Evolutionary conservation across 2,888 invertebrate genomes (phyloP).

Genomic region (Hipparchia semele): DNA sequence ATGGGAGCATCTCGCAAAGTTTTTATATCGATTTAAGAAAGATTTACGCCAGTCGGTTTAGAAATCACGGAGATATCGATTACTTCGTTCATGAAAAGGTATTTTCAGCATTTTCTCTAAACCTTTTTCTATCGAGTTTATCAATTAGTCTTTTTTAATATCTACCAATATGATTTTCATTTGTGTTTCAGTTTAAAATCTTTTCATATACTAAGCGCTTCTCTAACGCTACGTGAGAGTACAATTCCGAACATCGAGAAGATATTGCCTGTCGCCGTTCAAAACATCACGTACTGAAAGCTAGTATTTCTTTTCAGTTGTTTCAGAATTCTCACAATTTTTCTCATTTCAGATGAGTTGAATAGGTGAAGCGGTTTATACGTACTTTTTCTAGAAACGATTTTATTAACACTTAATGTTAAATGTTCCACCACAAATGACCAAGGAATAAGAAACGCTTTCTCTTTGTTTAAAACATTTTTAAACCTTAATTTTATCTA

Average conservation of each 20-base stretch:
- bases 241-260: constrained; percentile 6
- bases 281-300: constrained; percentile 15
- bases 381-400: not conserved
- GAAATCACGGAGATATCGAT: not conserved
- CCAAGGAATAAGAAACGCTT: not conserved
- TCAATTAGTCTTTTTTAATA: not conserved
- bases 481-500: too few relatives aligned
- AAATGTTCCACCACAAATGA: not conserved
- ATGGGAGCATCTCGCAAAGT: too few relatives aligned
- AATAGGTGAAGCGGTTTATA: constrained; percentile 28
- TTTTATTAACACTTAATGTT: not conserved
- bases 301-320: constrained; percentile 5
- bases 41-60: too few relatives aligned
- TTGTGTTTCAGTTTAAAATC: constrained; percentile 12
- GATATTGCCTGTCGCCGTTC: constrained; percentile 14
- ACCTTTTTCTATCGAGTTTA: too few relatives aligned
- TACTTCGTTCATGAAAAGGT: not conserved
- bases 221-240: constrained; percentile 5
- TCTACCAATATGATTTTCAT: not conserved
- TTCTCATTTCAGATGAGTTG: constrained; percentile 38
- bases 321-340: constrained; percentile 25
- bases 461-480: too few relatives aligned
- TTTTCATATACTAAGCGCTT: not conserved
- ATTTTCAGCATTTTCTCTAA: too few relatives aligned
- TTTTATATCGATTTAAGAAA: too few relatives aligned